phyloP scores from a whole-genome alignment of 2,797 vertebrate species.

The Petrocephalus sullivani region DNA sequence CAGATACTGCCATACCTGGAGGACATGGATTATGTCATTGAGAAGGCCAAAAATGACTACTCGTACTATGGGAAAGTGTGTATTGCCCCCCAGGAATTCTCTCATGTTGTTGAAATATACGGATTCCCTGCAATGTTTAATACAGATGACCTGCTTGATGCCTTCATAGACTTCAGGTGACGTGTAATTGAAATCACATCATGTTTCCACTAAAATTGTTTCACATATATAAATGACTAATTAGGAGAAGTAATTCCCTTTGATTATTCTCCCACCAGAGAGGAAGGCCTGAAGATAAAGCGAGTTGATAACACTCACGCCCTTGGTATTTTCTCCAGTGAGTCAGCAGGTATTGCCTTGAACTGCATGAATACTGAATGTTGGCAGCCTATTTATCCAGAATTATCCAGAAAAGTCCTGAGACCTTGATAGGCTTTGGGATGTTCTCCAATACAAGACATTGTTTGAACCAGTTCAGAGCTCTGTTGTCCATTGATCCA shows the following conservation, averaged over 20 bases:
- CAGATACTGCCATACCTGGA: conserved; percentile 73
- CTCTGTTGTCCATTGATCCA: background rate
- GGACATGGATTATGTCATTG: conserved; percentile 61
- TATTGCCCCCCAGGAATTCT: conserved; percentile 59
- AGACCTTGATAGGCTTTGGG: background rate
- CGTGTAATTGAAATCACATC: background rate
- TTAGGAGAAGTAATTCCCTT: background rate
- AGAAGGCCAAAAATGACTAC: conserved; percentile 63
- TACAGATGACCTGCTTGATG: conserved; percentile 72
- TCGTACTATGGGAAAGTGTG: conserved; percentile 50
- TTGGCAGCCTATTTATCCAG: background rate
- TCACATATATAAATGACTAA: background rate
- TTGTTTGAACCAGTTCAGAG: background rate
- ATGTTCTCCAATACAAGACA: background rate
- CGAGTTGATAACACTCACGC: conserved; percentile 88
- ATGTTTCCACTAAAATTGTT: background rate
- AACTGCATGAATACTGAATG: background rate
- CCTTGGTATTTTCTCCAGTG: conserved; percentile 81
- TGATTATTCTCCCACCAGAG: conserved; percentile 49
- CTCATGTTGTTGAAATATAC: conserved; percentile 90
- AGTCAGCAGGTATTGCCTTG: conserved; percentile 65
- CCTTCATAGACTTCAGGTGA: conserved; percentile 79
- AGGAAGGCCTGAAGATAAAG: conserved; percentile 78
- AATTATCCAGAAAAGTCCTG: background rate
- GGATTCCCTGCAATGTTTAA: conserved; percentile 72